Evolutionary conservation across 2,797 vertebrate species (phyloP).

Genomic region (Peromyscus attwateri): DNA sequence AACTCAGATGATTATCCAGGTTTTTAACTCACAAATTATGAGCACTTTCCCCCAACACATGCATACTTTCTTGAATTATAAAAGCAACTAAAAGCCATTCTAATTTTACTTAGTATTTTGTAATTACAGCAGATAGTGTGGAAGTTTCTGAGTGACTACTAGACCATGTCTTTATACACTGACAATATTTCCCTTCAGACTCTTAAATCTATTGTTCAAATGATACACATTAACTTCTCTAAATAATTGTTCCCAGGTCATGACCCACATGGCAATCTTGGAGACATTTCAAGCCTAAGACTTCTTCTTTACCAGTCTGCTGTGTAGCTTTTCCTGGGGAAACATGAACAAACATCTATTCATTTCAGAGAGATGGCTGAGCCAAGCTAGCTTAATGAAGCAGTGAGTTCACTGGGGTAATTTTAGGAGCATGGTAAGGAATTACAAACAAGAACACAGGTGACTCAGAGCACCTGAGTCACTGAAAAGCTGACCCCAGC

Average conservation of each 20-base stretch:
- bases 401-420: background rate
- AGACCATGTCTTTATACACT: background rate
- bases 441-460: background rate
- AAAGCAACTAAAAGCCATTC: conserved; percentile 31
- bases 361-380: background rate
- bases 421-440: background rate
- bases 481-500: background rate
- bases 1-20: background rate
- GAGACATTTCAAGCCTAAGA: background rate
- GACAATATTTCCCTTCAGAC: conserved; percentile 8
- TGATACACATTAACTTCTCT: background rate
- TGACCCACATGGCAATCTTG: background rate
- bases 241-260: background rate
- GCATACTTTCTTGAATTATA: conserved; percentile 3
- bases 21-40: conserved; percentile 8
- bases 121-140: background rate
- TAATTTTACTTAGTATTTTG: background rate
- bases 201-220: background rate
- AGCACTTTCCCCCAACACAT: background rate
- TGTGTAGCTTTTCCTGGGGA: background rate
- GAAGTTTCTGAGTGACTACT: conserved; percentile 15
- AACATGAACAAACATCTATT: background rate
- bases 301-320: background rate
- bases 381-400: background rate
- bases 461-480: too few species aligned